Percentiles rank a stretch among this genome's conserved stretches.
These are phyloP conservation scores for Metridium senile DNA, from an alignment of 92 coral and sea anemone genomes.

Conservation along the genomic window DNA sequence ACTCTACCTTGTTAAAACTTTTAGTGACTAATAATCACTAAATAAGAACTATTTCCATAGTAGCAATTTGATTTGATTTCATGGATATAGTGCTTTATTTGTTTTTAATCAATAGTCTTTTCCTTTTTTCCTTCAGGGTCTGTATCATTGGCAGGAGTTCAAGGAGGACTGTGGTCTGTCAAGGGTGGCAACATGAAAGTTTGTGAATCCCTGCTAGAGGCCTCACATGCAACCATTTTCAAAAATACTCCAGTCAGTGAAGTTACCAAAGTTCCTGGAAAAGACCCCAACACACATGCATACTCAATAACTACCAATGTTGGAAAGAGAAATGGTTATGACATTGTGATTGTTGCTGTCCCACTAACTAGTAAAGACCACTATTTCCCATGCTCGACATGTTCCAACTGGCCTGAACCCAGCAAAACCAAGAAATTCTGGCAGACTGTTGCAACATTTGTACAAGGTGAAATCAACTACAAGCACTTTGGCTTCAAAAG, in stretches of 20 bases:
- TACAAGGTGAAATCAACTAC: constrained; percentile 59
- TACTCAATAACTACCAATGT: constrained; percentile 62
- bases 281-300: constrained; percentile 21
- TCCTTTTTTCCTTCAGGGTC: too few relatives aligned
- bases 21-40: too few relatives aligned
- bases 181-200: constrained; percentile 95
- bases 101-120: too few relatives aligned
- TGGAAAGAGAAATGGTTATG: constrained; percentile 49
- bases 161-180: constrained; percentile 91
- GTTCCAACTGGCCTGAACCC: constrained; percentile 79
- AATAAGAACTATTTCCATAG: too few relatives aligned
- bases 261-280: constrained; percentile 41
- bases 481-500: constrained; percentile 61
- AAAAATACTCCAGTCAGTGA: constrained; percentile 65
- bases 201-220: constrained; percentile 76
- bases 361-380: constrained; percentile 61
- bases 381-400: constrained; percentile 73
- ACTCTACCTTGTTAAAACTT: too few relatives aligned
- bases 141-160: constrained; percentile 91
- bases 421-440: constrained; percentile 69
- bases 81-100: too few relatives aligned
- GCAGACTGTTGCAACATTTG: constrained; percentile 91
- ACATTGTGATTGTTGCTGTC: constrained; percentile 89
- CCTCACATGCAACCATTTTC: constrained; percentile 66
- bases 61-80: too few relatives aligned